Conservation (phyloP, 1,140 invertebrate species). For the Babylonia areolata region DNA sequence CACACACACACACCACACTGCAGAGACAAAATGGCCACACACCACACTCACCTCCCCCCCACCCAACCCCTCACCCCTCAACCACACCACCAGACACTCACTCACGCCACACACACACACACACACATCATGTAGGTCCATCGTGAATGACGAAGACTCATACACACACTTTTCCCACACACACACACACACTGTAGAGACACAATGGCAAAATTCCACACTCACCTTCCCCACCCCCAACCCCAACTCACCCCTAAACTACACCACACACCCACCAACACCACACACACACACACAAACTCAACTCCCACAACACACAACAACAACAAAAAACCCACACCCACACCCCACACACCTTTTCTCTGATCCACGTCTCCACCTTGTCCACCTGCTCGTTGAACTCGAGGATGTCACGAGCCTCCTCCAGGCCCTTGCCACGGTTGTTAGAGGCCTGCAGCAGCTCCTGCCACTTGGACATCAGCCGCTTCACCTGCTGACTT, state of each 20-base stretch:
- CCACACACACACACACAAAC: neutral
- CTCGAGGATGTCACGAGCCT: constrained; percentile 97
- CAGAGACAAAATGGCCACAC: no score
- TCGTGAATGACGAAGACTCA: no score
- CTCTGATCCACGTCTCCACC: constrained; percentile 96
- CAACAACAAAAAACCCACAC: neutral
- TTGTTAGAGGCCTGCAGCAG: constrained; percentile 87
- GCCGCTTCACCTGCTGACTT: constrained; percentile 82
- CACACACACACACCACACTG: neutral
- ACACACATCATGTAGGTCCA: no score
- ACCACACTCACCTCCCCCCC: no score
- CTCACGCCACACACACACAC: neutral
- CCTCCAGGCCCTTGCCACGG: constrained; percentile 91
- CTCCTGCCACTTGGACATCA: constrained; percentile 87
- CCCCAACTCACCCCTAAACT: neutral
- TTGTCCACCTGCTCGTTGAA: constrained; percentile 98
- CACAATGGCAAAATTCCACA: no score
- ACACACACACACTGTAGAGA: no score
- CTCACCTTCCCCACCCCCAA: no score
- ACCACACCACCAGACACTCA: constrained; percentile 3
- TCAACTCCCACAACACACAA: no score
- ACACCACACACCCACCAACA: neutral
- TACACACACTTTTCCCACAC: neutral
- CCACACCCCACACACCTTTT: constrained; percentile 80
- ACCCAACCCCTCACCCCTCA: no score